A percentile compares a stretch with the other conserved stretches of the same genome.
Evolutionary conservation across 2,113 vertebrate genomes (phyloP).

Genomic region (Conger conger): DNA sequence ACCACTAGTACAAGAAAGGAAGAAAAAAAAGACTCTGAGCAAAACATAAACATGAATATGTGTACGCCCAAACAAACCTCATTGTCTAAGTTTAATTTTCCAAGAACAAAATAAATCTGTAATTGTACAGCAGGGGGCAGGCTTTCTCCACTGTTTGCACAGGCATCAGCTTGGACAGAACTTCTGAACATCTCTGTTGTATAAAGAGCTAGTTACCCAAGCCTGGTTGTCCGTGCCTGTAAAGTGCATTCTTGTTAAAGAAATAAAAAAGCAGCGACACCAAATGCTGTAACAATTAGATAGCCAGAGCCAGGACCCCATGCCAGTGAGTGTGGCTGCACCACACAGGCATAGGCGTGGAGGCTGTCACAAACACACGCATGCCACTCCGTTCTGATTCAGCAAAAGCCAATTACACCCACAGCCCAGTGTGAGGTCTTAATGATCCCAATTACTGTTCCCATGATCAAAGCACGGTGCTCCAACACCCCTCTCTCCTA

Average conservation of each 20-base stretch:
- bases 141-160: conserved; percentile 66
- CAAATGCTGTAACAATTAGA: conserved; percentile 73
- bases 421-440: conserved; percentile 71
- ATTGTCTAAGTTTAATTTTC: background rate
- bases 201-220: conserved; percentile 62
- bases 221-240: conserved; percentile 64
- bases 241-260: conserved; percentile 74
- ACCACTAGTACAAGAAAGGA: conserved; percentile 1
- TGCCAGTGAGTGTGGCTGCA: conserved; percentile 55
- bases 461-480: conserved; percentile 68
- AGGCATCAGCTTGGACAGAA: conserved; percentile 47
- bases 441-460: conserved; percentile 65
- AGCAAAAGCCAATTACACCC: conserved; percentile 72
- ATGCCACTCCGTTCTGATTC: conserved; percentile 54
- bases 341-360: conserved; percentile 73
- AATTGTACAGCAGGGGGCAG: conserved; percentile 72
- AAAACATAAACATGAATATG: conserved; percentile 10
- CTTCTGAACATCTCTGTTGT: conserved; percentile 48
- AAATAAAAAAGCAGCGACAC: conserved; percentile 65
- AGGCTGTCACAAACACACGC: conserved; percentile 70
- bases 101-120: background rate
- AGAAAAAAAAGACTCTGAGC: background rate
- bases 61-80: background rate
- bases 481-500: conserved; percentile 31
- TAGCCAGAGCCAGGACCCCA: conserved; percentile 61